Evolutionary conservation across 2,797 vertebrate genomes (phyloP).

Genomic region (Astyanax mexicanus): DNA sequence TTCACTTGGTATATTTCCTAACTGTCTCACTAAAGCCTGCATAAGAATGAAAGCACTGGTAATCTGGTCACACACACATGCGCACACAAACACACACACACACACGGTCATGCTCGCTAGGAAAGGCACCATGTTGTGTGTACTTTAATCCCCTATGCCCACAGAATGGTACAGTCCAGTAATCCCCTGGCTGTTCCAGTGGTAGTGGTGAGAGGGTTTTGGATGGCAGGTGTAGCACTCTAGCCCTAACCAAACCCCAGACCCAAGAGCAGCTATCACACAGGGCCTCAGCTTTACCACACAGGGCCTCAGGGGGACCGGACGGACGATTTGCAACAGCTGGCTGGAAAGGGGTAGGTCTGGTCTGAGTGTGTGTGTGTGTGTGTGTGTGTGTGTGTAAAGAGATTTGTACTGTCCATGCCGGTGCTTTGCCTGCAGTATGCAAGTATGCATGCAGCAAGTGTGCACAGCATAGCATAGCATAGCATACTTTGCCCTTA

Average conservation of each 20-base stretch:
- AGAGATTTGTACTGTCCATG: background rate
- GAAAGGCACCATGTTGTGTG: slow-evolving; percentile 83
- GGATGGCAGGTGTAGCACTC: slow-evolving; percentile 79
- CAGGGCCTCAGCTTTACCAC: slow-evolving; percentile 75
- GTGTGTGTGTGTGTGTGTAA: slow-evolving; percentile 30
- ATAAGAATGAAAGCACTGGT: slow-evolving; percentile 77
- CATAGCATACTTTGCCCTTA: slow-evolving; percentile 42
- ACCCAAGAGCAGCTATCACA: slow-evolving; percentile 72
- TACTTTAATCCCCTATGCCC: slow-evolving; percentile 86
- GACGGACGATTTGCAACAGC: slow-evolving; percentile 66
- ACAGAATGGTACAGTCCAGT: slow-evolving; percentile 89
- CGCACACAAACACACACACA: slow-evolving; percentile 72
- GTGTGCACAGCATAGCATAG: too few species aligned
- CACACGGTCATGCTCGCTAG: slow-evolving; percentile 60
- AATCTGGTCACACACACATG: slow-evolving; percentile 80
- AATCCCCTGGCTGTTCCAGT: slow-evolving; percentile 91
- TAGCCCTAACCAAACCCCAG: slow-evolving; percentile 66
- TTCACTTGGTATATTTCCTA: slow-evolving; percentile 55
- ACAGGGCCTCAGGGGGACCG: slow-evolving; percentile 66
- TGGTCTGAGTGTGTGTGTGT: slow-evolving; percentile 38
- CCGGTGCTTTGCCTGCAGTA: slow-evolving; percentile 17
- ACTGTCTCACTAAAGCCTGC: slow-evolving; percentile 64
- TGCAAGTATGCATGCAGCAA: slow-evolving; percentile 43
- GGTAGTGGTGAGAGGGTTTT: slow-evolving; percentile 88
- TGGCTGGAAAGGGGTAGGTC: slow-evolving; percentile 77